phyloP scores from a whole-genome alignment of 2,113 vertebrate genomes.

The Cavia porcellus region DNA sequence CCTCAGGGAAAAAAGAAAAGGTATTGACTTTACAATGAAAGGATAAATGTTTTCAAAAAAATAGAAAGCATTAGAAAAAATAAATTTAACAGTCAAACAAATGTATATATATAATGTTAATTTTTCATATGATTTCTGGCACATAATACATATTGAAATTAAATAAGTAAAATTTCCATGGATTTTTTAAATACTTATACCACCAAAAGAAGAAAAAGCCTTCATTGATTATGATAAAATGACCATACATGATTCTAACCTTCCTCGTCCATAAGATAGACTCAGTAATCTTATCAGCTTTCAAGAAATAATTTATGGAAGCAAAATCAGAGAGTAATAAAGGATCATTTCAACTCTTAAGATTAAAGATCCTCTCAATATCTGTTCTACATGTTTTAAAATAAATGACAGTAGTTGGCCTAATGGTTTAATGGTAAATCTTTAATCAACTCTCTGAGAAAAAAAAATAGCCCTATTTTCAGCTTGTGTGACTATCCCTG shows the following conservation, averaged over 20 bases:
- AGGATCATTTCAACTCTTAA: neutral
- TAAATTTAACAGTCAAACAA: neutral
- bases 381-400: neutral
- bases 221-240: neutral
- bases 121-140: neutral
- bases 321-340: neutral
- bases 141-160: neutral
- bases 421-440: neutral
- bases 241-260: neutral
- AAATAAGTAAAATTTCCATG: neutral
- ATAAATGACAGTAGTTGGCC: neutral
- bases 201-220: neutral
- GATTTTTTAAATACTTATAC: neutral
- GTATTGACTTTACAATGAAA: neutral
- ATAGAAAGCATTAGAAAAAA: neutral
- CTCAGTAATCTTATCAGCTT: neutral
- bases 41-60: conserved; percentile 29
- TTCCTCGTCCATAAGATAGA: neutral
- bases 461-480: neutral
- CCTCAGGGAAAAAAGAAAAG: conserved; percentile 32
- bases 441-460: neutral
- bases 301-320: neutral
- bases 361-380: neutral
- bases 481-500: too few relatives aligned
- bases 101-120: neutral